phyloP scores from a whole-genome alignment of 2,113 vertebrate genomes.

The Tetrao urogallus region DNA sequence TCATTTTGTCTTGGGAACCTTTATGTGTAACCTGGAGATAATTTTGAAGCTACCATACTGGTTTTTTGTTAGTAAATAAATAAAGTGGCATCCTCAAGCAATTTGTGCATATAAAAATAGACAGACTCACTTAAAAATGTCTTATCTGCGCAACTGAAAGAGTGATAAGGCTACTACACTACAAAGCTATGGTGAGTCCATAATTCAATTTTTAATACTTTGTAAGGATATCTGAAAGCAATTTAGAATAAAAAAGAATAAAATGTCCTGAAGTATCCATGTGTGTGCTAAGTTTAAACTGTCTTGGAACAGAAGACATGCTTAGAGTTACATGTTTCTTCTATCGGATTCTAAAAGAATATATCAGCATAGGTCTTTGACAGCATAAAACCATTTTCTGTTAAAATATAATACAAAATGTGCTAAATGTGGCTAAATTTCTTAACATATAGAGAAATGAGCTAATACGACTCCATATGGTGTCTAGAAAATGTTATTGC shows the following conservation, averaged over 20 bases:
- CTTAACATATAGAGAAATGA: neutral
- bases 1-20: neutral
- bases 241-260: neutral
- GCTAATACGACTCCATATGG: neutral
- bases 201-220: neutral
- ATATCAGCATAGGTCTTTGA: neutral
- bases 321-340: neutral
- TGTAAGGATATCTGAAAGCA: neutral
- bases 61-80: neutral
- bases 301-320: neutral
- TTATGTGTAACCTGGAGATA: neutral
- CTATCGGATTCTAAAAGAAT: neutral
- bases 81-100: accelerated
- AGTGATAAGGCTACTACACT: neutral
- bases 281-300: neutral
- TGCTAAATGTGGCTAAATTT: neutral
- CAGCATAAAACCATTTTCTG: neutral
- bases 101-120: neutral
- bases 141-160: neutral
- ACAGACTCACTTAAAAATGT: neutral
- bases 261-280: neutral
- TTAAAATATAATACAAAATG: neutral
- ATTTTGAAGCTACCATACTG: neutral
- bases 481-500: neutral
- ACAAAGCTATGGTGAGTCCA: neutral